Evolutionary conservation across 92 coral and sea anemone species (phyloP).

Genomic region (Meandrina meandrites): DNA sequence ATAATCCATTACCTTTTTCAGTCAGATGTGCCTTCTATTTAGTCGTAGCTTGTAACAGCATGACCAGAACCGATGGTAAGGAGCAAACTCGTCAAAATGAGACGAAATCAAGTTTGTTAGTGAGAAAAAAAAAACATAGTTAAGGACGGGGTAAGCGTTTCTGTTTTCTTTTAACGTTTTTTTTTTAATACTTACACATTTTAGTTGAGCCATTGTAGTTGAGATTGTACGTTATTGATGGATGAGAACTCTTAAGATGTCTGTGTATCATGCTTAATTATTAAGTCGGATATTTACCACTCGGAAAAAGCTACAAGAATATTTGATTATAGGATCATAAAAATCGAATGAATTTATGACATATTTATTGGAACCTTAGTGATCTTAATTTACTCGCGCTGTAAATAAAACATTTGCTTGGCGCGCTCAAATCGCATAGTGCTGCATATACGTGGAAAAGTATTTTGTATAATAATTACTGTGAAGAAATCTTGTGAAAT

Average conservation of each 20-base stretch:
- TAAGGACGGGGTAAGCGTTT: neutral
- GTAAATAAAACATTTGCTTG: slow-evolving; percentile 19
- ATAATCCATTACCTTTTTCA: too few species aligned
- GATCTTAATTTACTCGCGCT: slow-evolving; percentile 11
- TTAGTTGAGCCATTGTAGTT: neutral
- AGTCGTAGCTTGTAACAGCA: too few species aligned
- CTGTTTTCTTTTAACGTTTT: neutral
- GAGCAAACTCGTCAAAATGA: too few species aligned
- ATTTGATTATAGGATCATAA: slow-evolving; percentile 5
- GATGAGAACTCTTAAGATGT: neutral
- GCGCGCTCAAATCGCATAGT: neutral
- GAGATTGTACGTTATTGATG: neutral
- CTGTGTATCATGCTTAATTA: neutral
- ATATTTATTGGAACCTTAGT: slow-evolving; percentile 15
- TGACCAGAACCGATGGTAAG: too few species aligned
- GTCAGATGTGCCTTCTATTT: too few species aligned
- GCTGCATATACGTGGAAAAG: slow-evolving; percentile 7
- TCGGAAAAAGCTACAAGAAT: neutral
- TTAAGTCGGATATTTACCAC: neutral
- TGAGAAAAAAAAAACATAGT: neutral
- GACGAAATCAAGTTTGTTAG: too few species aligned
- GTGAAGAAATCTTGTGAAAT: neutral
- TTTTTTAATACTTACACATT: neutral
- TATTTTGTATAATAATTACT: slow-evolving; percentile 6
- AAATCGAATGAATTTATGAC: neutral